Evolutionary conservation across 2,888 invertebrate genomes (phyloP), one percentile per base, ranked within the genome.

Genomic region (Cephalotes varians): DNA sequence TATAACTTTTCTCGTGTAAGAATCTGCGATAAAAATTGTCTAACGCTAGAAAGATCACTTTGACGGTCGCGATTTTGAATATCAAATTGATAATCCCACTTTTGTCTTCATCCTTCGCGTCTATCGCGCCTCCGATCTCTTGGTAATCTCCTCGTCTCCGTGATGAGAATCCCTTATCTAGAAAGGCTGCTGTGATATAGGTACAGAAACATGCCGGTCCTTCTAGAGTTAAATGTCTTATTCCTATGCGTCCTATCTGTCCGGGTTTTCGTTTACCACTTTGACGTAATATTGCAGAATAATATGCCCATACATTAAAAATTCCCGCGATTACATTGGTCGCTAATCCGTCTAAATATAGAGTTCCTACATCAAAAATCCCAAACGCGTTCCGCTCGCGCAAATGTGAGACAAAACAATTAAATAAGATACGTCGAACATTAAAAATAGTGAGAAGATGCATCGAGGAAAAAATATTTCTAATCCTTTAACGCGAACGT

Each of bases 121-220:
- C 25, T 51, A 18, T 76, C 51, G 37, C 28, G 18, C 25, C 47
- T 60, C 15, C 15, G 6, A 31, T 21, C 15, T 31, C 40, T 21
- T 18, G 37, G 4, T 44, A 54, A 54, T 44, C n/a, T n/a, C 60
- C 9, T 9, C 44, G 21, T 25, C 64, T 21, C 21, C 37, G 18
- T 37, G 15, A 15, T n/a, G 56, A 60, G 18, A 18, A n/a, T 64
- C 51, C 9, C 40, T 77, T 67, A 54, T 37, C 54, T 77, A 67
- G 40, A 54, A 77, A 77, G 76, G 77, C 69, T 77, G 54, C 77
- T 77, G 69, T 77, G 67, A 77, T 67, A 76, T 67, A 44, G 37
- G 18, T 77, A 67, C 44, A 56, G 56, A 77, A 67, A 65, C 40
- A 12, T 44, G 54, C 67, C 67, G 40, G 9, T 67, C 18, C 21